phyloP scores from a whole-genome alignment of 2,797 vertebrate genomes.

The Gallinago stenura region DNA sequence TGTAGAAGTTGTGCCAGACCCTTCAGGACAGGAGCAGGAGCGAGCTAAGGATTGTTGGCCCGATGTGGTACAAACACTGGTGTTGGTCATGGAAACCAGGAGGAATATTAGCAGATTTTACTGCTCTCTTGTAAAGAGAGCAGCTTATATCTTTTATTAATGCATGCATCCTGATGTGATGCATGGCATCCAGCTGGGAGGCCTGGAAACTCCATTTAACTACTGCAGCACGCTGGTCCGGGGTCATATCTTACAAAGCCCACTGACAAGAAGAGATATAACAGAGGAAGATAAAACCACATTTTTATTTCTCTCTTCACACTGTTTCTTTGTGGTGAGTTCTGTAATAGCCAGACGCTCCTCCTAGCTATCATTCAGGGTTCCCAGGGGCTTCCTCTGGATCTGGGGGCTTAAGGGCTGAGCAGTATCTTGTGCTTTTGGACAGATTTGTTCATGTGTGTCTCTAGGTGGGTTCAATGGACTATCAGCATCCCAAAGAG shows the following conservation, averaged over 20 bases:
- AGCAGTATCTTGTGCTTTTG: neutral
- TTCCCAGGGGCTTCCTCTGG: neutral
- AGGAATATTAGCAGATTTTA: neutral
- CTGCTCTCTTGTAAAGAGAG: neutral
- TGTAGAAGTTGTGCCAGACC: neutral
- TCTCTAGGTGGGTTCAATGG: neutral
- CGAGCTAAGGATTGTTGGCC: neutral
- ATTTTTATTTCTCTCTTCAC: neutral
- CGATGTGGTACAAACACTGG: neutral
- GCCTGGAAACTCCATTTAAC: neutral
- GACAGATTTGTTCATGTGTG: neutral
- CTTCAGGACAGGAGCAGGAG: neutral
- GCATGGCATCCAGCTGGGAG: neutral
- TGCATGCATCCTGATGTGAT: neutral
- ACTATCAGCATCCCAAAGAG: neutral
- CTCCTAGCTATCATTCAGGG: neutral
- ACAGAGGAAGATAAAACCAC: neutral
- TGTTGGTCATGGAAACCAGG: neutral
- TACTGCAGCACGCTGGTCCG: neutral
- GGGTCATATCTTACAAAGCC: neutral
- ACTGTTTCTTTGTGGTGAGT: neutral
- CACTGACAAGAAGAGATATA: neutral
- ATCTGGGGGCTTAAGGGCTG: neutral
- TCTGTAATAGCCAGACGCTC: neutral
- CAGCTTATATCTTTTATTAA: neutral